Percentiles rank a stretch among this genome's conserved stretches.
These are phyloP conservation scores for Linurgus olivaceus DNA, from an alignment of 2,797 vertebrate genomes.

Conservation along the genomic window DNA sequence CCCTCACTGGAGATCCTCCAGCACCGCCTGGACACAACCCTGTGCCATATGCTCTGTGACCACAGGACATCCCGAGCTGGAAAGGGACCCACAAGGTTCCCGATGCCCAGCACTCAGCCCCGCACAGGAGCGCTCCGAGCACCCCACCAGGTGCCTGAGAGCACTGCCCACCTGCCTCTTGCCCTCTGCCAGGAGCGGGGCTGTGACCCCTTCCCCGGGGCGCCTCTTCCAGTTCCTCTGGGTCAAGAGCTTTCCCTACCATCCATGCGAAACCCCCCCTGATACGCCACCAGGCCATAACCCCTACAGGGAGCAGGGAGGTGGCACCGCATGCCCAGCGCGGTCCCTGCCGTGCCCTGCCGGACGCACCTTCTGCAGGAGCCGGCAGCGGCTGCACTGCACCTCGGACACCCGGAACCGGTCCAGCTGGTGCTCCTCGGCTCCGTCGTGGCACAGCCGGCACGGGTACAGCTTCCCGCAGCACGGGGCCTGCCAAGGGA, in stretches of 20 bases:
- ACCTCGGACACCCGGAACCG: neutral
- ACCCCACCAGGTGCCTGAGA: neutral
- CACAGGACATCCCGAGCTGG: neutral
- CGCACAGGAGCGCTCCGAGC: neutral
- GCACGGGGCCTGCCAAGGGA: neutral
- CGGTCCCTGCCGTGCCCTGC: neutral
- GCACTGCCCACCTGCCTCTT: neutral
- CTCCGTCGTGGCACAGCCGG: neutral
- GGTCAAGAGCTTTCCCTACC: neutral
- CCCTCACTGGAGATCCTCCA: neutral
- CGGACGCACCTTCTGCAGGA: neutral
- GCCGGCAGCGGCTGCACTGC: neutral
- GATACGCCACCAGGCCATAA: neutral
- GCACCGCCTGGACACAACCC: accelerated
- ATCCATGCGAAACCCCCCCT: neutral
- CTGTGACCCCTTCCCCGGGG: neutral
- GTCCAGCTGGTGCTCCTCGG: neutral
- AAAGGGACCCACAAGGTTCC: neutral
- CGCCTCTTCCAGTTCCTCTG: neutral
- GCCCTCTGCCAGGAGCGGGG: accelerated
- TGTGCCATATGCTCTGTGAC: neutral
- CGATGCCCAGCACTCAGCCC: accelerated
- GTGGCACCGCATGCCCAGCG: too few relatives aligned
- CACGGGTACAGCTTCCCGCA: neutral
- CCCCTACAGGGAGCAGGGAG: neutral